Evolutionary conservation across 2,888 invertebrate species (phyloP).

Genomic region (Agrochola lota): DNA sequence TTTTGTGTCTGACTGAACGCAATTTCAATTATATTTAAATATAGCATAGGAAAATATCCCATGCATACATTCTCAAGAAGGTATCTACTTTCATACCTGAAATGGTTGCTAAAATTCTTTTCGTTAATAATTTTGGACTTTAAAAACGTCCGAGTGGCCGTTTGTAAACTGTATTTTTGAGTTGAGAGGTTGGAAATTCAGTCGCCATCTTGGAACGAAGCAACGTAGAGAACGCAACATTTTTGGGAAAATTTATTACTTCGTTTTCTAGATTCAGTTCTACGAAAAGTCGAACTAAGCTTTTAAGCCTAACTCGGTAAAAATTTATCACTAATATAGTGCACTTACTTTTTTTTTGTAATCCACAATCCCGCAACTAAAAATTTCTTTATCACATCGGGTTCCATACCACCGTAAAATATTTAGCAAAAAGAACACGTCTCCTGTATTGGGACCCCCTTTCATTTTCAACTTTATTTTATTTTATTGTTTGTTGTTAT

Average conservation of each 20-base stretch:
- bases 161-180: slow-evolving; percentile 9
- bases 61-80: neutral
- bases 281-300: neutral
- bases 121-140: slow-evolving; percentile 14
- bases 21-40: neutral
- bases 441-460: too few relatives aligned
- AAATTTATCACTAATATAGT: neutral
- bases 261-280: neutral
- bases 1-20: neutral
- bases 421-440: too few relatives aligned
- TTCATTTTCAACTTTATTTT: too few relatives aligned
- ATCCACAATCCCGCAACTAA: too few relatives aligned
- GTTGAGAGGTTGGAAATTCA: slow-evolving; percentile 15
- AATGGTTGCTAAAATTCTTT: slow-evolving; percentile 8
- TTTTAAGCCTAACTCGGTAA: neutral
- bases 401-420: too few relatives aligned
- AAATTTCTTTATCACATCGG: too few relatives aligned
- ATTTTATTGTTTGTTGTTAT: too few relatives aligned
- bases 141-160: slow-evolving; percentile 10
- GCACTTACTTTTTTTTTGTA: too few relatives aligned
- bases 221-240: neutral
- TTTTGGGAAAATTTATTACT: neutral
- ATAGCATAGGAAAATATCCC: neutral
- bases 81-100: neutral
- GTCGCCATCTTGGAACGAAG: slow-evolving; percentile 11